Percentiles rank a stretch among this genome's conserved stretches.
Evolutionary conservation across 2,113 vertebrate genomes (phyloP).

Genomic region (Dolichallabes microphthalmus): DNA sequence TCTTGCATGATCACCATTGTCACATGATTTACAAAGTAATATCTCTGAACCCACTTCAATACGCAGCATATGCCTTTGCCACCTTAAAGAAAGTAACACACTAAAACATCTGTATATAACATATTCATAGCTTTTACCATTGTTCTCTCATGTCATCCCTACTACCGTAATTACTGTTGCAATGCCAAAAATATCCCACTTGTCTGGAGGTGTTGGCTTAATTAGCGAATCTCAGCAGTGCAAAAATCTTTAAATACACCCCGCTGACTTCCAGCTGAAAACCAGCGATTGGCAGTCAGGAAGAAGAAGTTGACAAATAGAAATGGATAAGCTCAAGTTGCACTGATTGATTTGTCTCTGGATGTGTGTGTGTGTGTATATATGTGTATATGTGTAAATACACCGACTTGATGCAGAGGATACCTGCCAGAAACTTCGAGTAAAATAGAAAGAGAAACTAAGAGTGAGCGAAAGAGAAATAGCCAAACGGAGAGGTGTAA

Average conservation of each 20-base stretch:
- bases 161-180: neutral
- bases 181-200: conserved; percentile 19
- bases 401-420: fast-evolving
- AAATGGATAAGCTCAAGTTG: conserved; percentile 5
- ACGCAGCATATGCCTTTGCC: neutral
- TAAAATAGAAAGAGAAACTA: neutral
- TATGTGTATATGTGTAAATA: neutral
- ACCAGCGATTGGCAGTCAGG: conserved; percentile 12
- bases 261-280: conserved; percentile 7
- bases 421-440: neutral
- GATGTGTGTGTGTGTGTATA: neutral
- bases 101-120: neutral
- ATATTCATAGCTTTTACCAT: neutral
- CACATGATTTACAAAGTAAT: neutral
- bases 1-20: neutral
- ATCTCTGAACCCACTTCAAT: neutral
- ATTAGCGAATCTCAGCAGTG: conserved; percentile 17
- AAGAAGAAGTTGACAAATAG: conserved; percentile 12
- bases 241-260: conserved; percentile 16
- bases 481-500: conserved; percentile 27
- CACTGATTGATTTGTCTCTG: conserved; percentile 31
- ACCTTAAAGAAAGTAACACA: neutral
- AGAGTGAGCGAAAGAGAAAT: neutral
- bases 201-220: conserved; percentile 2
- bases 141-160: neutral